Evolutionary conservation across 2,113 vertebrate genomes (phyloP), one percentile per base, ranked within the genome.

Genomic region (Cercopithecus mona): DNA sequence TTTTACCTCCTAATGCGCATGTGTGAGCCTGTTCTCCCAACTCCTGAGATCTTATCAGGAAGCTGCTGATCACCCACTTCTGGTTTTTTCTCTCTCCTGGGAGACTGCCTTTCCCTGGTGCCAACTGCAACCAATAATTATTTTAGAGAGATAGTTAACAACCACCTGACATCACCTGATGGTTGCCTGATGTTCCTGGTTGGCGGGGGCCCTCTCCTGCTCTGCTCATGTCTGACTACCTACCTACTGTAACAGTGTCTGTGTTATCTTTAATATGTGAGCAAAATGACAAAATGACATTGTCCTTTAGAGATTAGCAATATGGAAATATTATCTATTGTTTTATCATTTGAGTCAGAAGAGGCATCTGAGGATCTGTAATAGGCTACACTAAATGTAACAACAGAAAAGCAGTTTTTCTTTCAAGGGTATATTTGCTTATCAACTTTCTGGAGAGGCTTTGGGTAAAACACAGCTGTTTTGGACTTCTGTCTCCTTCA

Each of bases 351-450:
- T 25, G 35, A 76, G 72, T 88, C 82, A 72, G 3, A 80, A 84
- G 57, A 80, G 57, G 11, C 23, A 1, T 61, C 88, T 95, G 55
- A 95, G 12, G 40, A 32, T 59, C 73, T 87, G 14, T 70, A 79
- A 76, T 30, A n/a, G 0, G 4, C 18, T 18, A 30, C 52, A 82
- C 4, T 38, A 48, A 92, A 88, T 59, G 30, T 70, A 81, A 80
- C 14, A 87, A 43, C 20, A 87, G 45, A 78, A 45, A 25, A 79
- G 4, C 30, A 64, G 7, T 88, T 96, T 22, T 14, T 50, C 61
- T 96, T 91, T 85, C 40, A 90, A 78, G 40, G 61, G 68, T 35
- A 11, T 79, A 70, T 59, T 91, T 93, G 59, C 73, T 89, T 81
- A 64, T 88, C 25, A 13, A 30, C 35, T 90, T 84, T 72, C 68